Evolutionary conservation across 2,113 vertebrate genomes (phyloP), one percentile per base, ranked within the genome.

Genomic region (Lepisosteus oculatus): DNA sequence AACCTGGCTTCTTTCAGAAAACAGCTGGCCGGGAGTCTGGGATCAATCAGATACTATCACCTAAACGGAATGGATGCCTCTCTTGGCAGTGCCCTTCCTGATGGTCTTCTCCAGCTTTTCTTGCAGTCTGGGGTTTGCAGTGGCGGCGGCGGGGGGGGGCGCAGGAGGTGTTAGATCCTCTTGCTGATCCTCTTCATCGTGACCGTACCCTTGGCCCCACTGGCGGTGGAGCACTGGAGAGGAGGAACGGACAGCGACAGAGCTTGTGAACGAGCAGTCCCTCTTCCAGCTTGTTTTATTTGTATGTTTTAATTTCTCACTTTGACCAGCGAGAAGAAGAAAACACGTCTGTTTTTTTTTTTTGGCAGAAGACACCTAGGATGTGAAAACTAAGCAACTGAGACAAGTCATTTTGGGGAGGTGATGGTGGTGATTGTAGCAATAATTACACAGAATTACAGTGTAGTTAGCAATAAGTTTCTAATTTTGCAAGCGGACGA

Each of bases 131-230:
- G 29, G 29, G 8, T 61, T 59, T 51, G 9, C 45, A 47, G 66
- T n/a, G 9, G 47, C 0, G 6, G 43, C 13, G 74, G 56, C 83
- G 3, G 72, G 6, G 85, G 83, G 64, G 68, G 61, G 59, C 80
- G 78, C 73, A 8, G 80, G 43, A 74, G 56, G 6, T 29, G 0
- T 77, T 65, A 88, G 51, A 85, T 76, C 74, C 75, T 92, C 79
- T 90, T 95, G 85, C 88, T 94, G 42, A 90, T 81, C 29, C 93
- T 89, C 54, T 88, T 92, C n/a, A 94, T 93, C 68, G 84, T 89
- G 78, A 93, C 84, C 0, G 59, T 61, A 3, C 87, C 79, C 74
- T 61, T 61, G 59, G 59, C 59, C 3, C 81, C 86, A 42, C 77
- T 70, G 4, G 67, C 15, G 61, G 79, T 78, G 69, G 89, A 92